Evolutionary conservation across 2,888 invertebrate genomes (phyloP).

Genomic region (Apamea crenata): DNA sequence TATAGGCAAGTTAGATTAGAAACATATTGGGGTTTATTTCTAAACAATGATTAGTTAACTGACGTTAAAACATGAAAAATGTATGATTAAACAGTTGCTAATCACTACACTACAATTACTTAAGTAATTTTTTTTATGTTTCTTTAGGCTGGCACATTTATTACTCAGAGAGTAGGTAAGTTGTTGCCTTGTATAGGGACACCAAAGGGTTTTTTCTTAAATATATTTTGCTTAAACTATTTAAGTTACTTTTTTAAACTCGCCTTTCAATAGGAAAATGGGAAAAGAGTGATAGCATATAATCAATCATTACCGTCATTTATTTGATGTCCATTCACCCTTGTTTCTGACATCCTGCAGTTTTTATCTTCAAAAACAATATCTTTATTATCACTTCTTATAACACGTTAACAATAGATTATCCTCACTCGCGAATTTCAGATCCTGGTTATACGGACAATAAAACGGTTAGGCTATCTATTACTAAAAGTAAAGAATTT

Average conservation of each 20-base stretch:
- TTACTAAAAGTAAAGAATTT: slow-evolving; percentile 5
- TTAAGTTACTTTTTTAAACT: not conserved
- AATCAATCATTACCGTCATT: slow-evolving; percentile 71
- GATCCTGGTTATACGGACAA: not conserved
- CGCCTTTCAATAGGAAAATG: not conserved
- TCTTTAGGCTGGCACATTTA: not conserved
- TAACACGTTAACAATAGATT: slow-evolving; percentile 32
- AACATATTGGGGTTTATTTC: not conserved
- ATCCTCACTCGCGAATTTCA: slow-evolving; percentile 31
- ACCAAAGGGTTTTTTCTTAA: not conserved
- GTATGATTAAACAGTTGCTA: no score
- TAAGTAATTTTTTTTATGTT: no score
- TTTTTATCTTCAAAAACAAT: not conserved
- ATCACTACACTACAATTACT: no score
- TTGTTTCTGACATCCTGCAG: slow-evolving; percentile 68
- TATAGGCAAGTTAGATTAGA: no score
- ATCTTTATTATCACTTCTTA: slow-evolving; percentile 25
- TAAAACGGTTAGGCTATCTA: slow-evolving; percentile 7
- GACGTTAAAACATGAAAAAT: no score
- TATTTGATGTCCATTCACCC: slow-evolving; percentile 77
- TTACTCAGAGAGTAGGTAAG: not conserved
- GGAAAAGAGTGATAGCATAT: not conserved
- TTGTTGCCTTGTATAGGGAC: not conserved
- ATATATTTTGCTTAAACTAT: not conserved
- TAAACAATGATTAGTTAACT: no score